A percentile compares a stretch with the other conserved stretches of the same genome.
Conservation (phyloP, 2,888 invertebrate genomes). For the Micoletzkya japonica region DNA sequence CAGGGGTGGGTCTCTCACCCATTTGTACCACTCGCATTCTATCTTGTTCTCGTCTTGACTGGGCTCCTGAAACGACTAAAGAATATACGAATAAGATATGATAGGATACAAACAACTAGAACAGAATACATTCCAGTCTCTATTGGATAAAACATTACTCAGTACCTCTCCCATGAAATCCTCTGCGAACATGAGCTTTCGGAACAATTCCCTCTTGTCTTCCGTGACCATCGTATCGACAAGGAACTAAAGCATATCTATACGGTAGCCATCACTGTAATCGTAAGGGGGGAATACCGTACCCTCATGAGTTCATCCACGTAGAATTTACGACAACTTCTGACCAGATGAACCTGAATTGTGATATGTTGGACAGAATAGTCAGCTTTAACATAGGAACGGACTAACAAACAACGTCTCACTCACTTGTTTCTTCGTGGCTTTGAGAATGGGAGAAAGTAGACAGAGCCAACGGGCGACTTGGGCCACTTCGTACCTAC, state of each 20-base stretch:
- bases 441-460: conserved; percentile 13
- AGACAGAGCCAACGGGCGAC: conserved; percentile 16
- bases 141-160: background rate
- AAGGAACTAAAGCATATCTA: background rate
- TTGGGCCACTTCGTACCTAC: conserved; percentile 21
- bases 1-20: too few species aligned
- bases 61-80: too few species aligned
- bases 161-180: background rate
- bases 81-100: too few species aligned
- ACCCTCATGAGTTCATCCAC: conserved; percentile 16
- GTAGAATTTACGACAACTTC: conserved; percentile 24
- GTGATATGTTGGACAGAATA: background rate
- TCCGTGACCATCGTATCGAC: background rate
- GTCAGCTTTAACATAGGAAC: background rate
- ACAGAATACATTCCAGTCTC: too few species aligned
- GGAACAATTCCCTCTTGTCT: background rate
- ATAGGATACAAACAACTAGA: too few species aligned
- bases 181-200: background rate
- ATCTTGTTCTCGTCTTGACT: too few species aligned
- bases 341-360: conserved; percentile 2
- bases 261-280: background rate
- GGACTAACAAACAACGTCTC: background rate
- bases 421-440: conserved; percentile 17
- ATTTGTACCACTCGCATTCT: too few species aligned
- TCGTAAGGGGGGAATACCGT: background rate